These are phyloP conservation scores for Aphidius colemani DNA, from an alignment of 2,888 invertebrate species.

Conservation along the genomic window DNA sequence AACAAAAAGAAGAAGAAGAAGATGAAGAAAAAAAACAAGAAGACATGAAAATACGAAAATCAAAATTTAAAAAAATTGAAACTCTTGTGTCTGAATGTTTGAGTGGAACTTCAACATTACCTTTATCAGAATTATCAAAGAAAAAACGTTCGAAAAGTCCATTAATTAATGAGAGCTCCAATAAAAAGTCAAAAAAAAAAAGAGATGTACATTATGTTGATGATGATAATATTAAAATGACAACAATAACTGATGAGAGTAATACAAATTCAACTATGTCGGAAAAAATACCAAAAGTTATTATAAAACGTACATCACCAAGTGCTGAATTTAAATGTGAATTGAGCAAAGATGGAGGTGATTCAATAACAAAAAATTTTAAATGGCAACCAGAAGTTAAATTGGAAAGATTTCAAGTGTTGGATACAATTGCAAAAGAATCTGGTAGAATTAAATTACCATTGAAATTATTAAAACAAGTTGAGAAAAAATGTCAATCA, in stretches of 20 bases:
- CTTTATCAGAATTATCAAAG: slow-evolving; percentile 20
- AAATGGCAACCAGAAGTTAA: slow-evolving; percentile 56
- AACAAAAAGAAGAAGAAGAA: neutral
- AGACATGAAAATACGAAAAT: neutral
- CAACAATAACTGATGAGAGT: slow-evolving; percentile 26
- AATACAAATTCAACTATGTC: slow-evolving; percentile 34
- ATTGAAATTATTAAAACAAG: slow-evolving; percentile 33
- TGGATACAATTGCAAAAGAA: slow-evolving; percentile 55
- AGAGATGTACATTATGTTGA: slow-evolving; percentile 7
- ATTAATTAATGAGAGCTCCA: slow-evolving; percentile 1
- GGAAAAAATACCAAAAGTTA: slow-evolving; percentile 56
- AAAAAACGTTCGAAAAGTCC: slow-evolving; percentile 24
- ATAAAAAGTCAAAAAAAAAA: slow-evolving; percentile 16
- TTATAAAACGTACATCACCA: slow-evolving; percentile 54
- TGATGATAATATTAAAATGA: slow-evolving; percentile 25
- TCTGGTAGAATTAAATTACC: slow-evolving; percentile 45
- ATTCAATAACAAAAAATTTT: slow-evolving; percentile 42
- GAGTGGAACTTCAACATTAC: neutral
- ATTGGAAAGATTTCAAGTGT: slow-evolving; percentile 47
- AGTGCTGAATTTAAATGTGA: slow-evolving; percentile 57
- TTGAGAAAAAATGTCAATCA: slow-evolving; percentile 16
- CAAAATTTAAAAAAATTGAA: slow-evolving; percentile 14
- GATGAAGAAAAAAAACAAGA: neutral
- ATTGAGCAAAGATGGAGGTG: slow-evolving; percentile 47
- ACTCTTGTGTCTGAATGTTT: neutral